Evolutionary conservation across 2,113 vertebrate species (phyloP).

Genomic region (Sisor rabdophorus): DNA sequence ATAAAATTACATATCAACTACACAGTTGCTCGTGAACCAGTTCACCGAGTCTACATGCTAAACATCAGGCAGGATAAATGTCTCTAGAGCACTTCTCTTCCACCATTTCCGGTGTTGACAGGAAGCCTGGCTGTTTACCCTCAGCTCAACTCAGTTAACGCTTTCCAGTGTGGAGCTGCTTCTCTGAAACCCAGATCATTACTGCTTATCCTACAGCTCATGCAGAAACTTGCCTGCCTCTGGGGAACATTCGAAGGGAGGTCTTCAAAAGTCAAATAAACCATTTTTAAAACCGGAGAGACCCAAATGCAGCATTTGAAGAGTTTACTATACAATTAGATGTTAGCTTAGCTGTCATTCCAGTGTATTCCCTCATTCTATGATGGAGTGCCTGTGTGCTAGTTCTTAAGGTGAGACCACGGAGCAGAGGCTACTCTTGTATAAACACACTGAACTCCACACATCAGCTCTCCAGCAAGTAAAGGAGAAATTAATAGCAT

Average conservation of each 20-base stretch:
- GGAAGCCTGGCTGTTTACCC: neutral
- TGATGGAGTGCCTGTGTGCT: neutral
- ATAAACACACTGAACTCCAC: neutral
- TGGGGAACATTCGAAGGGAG: neutral
- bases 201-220: constrained; percentile 17
- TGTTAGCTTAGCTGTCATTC: constrained; percentile 3
- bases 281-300: neutral
- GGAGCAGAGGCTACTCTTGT: constrained; percentile 7
- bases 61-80: constrained; percentile 12
- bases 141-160: constrained; percentile 34
- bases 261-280: neutral
- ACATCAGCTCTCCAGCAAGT: neutral
- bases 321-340: neutral
- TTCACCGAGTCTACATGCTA: neutral
- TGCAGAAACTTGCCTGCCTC: constrained; percentile 6
- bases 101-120: neutral
- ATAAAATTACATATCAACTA: neutral
- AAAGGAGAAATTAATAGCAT: constrained; percentile 27
- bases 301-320: neutral
- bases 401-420: neutral
- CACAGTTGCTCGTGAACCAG: neutral
- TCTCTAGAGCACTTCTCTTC: neutral
- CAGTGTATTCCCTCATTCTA: neutral
- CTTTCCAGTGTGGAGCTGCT: constrained; percentile 20
- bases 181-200: constrained; percentile 5